Evolutionary conservation across 2,797 vertebrate genomes (phyloP), one percentile per base, ranked within the genome.

Genomic region (Streptopelia turtur): DNA sequence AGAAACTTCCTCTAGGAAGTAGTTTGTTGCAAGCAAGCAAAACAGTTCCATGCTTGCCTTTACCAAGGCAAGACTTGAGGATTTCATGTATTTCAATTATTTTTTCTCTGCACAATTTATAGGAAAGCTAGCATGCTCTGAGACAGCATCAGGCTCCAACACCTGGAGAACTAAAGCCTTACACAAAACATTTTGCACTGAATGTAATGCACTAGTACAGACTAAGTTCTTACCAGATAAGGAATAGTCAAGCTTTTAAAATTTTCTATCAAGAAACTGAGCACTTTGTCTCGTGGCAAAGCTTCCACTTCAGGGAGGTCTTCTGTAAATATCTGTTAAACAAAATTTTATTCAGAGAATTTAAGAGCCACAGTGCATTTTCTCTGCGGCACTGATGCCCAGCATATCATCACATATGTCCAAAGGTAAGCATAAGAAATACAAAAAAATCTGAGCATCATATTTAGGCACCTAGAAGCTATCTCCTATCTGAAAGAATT

Each of bases 241-340:
- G 99, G 99, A 96, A 99, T 96, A 92, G 99, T 98, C 68, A 99
- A 98, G 93, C 99, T 98, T 94, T 98, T 99, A 88, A 99, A 99
- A 79, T 99, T 99, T 86, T 99, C 99, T 94, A 98, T 98, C 97
- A 99, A 97, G 98, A 99, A 99, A 97, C 96, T 96, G 39, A 99
- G 98, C 82, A 99, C 99, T 86, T 98, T 98, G 92, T 99, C 98
- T 79, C 99, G 97, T 45, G 99, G 99, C 50, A 99, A 95, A n/a
- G 98, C 98, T 97, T 99, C 99, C 91, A 99, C 99, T 97, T 99
- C 99, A 1, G 98, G 98, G 53, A 99, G 98, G 95, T 99, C 99
- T 98, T 99, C 99, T 1, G 99, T 99, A 95, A 99, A 99, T 96
- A 99, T 99, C 99, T 99, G 97, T 92, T 45, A 94, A 94, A 96